phyloP scores from a whole-genome alignment of 2,888 invertebrate species.

The Hedychridium roseum region DNA sequence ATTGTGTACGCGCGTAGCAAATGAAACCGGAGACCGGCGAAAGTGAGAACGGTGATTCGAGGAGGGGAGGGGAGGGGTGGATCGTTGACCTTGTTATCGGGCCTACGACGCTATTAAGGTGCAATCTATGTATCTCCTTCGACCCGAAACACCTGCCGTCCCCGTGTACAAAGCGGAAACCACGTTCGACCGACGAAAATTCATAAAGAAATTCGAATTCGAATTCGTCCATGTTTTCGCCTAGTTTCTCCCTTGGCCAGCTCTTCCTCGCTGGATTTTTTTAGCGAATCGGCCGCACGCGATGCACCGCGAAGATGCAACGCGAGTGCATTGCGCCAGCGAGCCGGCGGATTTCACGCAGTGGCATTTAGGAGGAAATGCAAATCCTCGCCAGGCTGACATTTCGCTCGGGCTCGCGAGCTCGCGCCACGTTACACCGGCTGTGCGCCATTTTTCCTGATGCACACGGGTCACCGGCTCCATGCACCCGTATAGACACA shows the following conservation, averaged over 20 bases:
- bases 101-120: slow-evolving; percentile 21
- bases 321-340: slow-evolving; percentile 3
- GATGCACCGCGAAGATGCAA: too few relatives aligned
- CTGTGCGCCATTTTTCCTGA: too few relatives aligned
- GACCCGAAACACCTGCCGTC: slow-evolving; percentile 8
- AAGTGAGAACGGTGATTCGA: slow-evolving; percentile 6
- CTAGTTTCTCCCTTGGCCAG: too few relatives aligned
- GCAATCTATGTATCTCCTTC: slow-evolving; percentile 24
- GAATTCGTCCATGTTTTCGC: too few relatives aligned
- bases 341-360: slow-evolving; percentile 38
- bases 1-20: slow-evolving; percentile 13
- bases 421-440: neutral
- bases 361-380: slow-evolving; percentile 52
- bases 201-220: too few relatives aligned
- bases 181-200: too few relatives aligned
- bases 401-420: slow-evolving; percentile 33
- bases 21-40: slow-evolving; percentile 4
- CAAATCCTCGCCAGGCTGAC: slow-evolving; percentile 46
- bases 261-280: too few relatives aligned
- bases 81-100: slow-evolving; percentile 22
- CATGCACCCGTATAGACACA: too few relatives aligned
- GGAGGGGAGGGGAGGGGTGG: slow-evolving; percentile 6
- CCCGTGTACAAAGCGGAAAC: too few relatives aligned
- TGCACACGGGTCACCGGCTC: too few relatives aligned
- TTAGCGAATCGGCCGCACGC: too few relatives aligned